Conservation (phyloP, 2,888 invertebrate genomes). For the Amphipoea lucens region DNA sequence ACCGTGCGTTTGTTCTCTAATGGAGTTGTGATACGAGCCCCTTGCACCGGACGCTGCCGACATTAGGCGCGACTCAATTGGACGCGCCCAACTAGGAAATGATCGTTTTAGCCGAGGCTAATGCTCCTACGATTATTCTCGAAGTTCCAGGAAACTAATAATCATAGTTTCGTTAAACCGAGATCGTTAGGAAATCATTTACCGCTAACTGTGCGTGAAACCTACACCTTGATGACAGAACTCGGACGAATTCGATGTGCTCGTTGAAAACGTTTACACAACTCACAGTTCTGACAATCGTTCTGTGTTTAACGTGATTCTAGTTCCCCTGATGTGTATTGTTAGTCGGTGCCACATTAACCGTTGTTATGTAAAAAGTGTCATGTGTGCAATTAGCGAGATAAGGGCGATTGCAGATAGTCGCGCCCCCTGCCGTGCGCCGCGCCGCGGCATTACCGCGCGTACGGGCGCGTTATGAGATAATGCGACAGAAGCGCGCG, state of each 20-base stretch:
- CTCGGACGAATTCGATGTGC: constrained; percentile 1
- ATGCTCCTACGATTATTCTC: constrained; percentile 38
- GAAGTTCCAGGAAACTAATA: constrained; percentile 45
- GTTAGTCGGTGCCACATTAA: constrained; percentile 22
- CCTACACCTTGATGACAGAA: constrained; percentile 34
- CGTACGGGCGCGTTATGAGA: constrained; percentile 20
- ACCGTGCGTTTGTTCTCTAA: background rate
- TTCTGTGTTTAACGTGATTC: constrained; percentile 16
- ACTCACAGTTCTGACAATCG: constrained; percentile 26
- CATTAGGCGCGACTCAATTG: constrained; percentile 61
- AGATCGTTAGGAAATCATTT: constrained; percentile 29
- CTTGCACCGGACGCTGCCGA: constrained; percentile 43
- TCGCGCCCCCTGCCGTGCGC: constrained; percentile 12
- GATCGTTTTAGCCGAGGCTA: constrained; percentile 55
- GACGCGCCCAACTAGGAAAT: constrained; percentile 59
- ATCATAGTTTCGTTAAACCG: constrained; percentile 37
- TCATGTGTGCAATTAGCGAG: constrained; percentile 54
- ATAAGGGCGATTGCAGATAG: constrained; percentile 43
- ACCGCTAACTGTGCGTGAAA: constrained; percentile 42
- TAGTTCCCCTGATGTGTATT: background rate
- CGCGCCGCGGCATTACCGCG: background rate
- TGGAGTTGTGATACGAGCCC: constrained; percentile 61
- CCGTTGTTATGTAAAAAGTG: constrained; percentile 40
- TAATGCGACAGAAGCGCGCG: constrained; percentile 45
- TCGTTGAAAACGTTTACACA: constrained; percentile 22